Evolutionary conservation across 2,113 vertebrate species (phyloP), one percentile per base, ranked within the genome.

Genomic region (Romanogobio albipinnatus): DNA sequence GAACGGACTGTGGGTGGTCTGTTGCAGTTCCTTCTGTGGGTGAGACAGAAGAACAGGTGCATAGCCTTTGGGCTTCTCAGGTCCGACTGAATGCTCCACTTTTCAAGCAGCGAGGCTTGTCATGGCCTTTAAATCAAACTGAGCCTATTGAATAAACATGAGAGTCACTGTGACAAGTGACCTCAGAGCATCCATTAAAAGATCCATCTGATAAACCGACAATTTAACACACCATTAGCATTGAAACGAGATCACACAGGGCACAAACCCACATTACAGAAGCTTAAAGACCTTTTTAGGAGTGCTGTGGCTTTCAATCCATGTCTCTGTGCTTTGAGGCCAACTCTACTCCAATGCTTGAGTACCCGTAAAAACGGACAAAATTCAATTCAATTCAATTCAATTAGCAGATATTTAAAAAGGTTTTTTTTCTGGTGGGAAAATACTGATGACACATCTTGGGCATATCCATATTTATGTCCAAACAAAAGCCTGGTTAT

Each of bases 201-300:
- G 87, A 87, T 88, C 58, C n/a, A 24, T 29, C 86, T 79, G 87
- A 88, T 90, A 80, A 88, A 39, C 0, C 9, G 39, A 62, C 62
- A 77, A 64, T 87, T 88, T 90, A 81, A 81, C 85, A 82, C 71
- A 66, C 81, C 87, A 90, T 90, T 90, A 88, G 68, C 53, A 33
- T 76, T 70, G 49, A 84, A 76, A 82, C 68, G 51, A 88, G 62
- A 78, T 82, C 76, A 73, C 36, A 49, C 84, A 61, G 74, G 49
- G 77, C 84, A 78, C 74, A 88, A 87, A 84, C 83, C 78, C 76
- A 81, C 75, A 86, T 88, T 84, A 85, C 29, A 66, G 76, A 14
- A 53, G 56, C 61, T 82, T 83, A 64, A 70, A 29, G 45, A 75
- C n/a, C 45, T 29, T 49, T 49, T 51, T 56, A 47, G 43, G 70